Base-by-base conservation (phyloP, 2,797 vertebrate species). In the Arremon aurantiirostris region DNA sequence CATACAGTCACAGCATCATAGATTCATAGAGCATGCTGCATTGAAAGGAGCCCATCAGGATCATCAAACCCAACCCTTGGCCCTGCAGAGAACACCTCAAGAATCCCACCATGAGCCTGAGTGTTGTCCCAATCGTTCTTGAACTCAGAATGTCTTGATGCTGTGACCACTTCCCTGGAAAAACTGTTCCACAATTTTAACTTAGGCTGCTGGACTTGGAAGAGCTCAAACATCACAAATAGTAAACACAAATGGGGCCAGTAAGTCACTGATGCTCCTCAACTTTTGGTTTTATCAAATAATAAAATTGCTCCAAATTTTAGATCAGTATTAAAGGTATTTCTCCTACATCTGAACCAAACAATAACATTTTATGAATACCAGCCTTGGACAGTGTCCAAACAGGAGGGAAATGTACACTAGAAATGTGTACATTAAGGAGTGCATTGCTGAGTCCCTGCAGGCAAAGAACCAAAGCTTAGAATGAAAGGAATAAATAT, bases 391-490 rank as follows among this genome's bases (percentile, higher is more conserved):
- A 87, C 20, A n/a, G 64, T 92, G 89, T 95, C 66, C 93, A 95
- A 86, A 95, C 69, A 92, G 56, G 77, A 94, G 96, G 88, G 77
- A 42, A 42, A 42, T 42, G 41, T 9, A 42, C 69, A 73, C 90
- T 55, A 65, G 89, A 89, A 97, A 87, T 11, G 7, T 65, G 69
- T 78, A 63, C 80, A 50, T 92, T 63, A 87, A 96, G 72, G 92
- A 96, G 85, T 94, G 77, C 70, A 76, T 82, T 96, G 89, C 88
- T 42, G 81, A 93, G 80, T 93, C 61, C 73, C 82, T 78, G 82
- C 32, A 96, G 95, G 94, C 84, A 96, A 81, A 95, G 17, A 95
- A 96, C 68, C 77, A 93, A 95, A 96, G 86, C 89, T 65, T 85
- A 80, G 88, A 90, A 91, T 94, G 82, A 96, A 97, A 90, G 65